Evolutionary conservation across 1,140 invertebrate genomes (phyloP).

Genomic region (Pseudomyrmex pallidus): DNA sequence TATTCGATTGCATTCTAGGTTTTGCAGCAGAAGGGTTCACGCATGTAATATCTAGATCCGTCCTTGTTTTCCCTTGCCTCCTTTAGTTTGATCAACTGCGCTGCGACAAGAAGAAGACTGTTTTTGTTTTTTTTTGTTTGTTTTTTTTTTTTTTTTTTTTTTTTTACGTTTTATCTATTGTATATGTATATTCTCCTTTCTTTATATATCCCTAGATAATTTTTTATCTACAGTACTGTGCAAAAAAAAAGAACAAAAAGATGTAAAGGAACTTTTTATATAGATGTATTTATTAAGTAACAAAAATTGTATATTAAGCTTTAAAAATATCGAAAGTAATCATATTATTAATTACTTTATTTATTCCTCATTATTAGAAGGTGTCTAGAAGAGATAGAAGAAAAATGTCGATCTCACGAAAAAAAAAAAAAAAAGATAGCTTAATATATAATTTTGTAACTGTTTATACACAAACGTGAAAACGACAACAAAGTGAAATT

Average conservation of each 20-base stretch:
- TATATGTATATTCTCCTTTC: background rate
- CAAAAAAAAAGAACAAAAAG: constrained; percentile 30
- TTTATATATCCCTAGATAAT: constrained; percentile 46
- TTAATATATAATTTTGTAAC: constrained; percentile 63
- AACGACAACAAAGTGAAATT: constrained; percentile 50
- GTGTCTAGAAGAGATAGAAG: background rate
- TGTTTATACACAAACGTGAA: constrained; percentile 62
- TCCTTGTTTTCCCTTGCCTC: constrained; percentile 76
- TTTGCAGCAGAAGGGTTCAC: constrained; percentile 94
- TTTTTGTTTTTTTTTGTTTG: constrained; percentile 75
- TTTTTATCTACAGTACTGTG: constrained; percentile 53
- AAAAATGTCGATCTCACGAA: constrained; percentile 59
- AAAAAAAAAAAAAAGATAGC: constrained; percentile 20
- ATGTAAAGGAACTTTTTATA: constrained; percentile 61
- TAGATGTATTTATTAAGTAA: constrained; percentile 61
- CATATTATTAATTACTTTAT: constrained; percentile 42
- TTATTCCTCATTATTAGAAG: constrained; percentile 42
- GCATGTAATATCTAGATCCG: constrained; percentile 89
- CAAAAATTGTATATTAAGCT: constrained; percentile 61
- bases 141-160: constrained; percentile 74
- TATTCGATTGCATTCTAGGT: constrained; percentile 83
- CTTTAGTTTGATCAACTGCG: constrained; percentile 75
- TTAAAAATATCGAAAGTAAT: constrained; percentile 69
- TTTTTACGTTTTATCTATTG: constrained; percentile 61
- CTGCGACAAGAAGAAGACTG: constrained; percentile 79